Evolutionary conservation across 2,888 invertebrate genomes (phyloP), one percentile per base, ranked within the genome.

Genomic region (Zygaena filipendulae): DNA sequence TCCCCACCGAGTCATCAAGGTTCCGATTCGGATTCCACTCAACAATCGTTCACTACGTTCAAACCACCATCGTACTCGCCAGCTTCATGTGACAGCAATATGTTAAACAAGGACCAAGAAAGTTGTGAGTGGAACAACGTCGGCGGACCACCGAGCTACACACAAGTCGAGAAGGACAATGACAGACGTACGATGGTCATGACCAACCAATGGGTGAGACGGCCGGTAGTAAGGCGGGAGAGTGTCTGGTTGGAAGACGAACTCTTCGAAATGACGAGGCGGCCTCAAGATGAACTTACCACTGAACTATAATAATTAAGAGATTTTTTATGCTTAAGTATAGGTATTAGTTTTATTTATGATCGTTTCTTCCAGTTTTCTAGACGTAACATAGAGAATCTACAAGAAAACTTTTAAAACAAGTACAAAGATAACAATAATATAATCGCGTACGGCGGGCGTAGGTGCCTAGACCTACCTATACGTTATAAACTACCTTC

Each of bases 271-370:
- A 83, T 92, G 62, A 91, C 91, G 32, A 90, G 91, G 63, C 82
- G 92, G 50, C 92, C 92, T 25, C 92, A 92, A 71, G 92, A 92
- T 68, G 92, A 92, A 75, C 89, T 92, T 47, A 92, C 92, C 51
- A 92, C 92, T 50, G 92, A 92, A 82, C 83, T 91, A 66, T 92
- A 79, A 71, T 35, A 25, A n/a, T n/a, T n/a, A n/a, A n/a, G n/a
- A 29, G 31, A 24, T 21, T 26, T 4, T 25, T 34, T 27, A 35
- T n/a, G n/a, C 29, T 18, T 27, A 35, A 32, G 11, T 32, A 40
- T 33, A 29, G 21, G 21, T 29, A 29, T 13, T 23, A 14, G n/a
- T 11, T 25, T 27, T 10, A 18, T 16, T n/a, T n/a, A n/a, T n/a
- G n/a, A n/a, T n/a, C n/a, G n/a, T n/a, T n/a, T n/a, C n/a, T n/a